Evolutionary conservation across 2,797 vertebrate genomes (phyloP), one percentile per base, ranked within the genome.

Genomic region (Parauchenoglanis ngamensis): DNA sequence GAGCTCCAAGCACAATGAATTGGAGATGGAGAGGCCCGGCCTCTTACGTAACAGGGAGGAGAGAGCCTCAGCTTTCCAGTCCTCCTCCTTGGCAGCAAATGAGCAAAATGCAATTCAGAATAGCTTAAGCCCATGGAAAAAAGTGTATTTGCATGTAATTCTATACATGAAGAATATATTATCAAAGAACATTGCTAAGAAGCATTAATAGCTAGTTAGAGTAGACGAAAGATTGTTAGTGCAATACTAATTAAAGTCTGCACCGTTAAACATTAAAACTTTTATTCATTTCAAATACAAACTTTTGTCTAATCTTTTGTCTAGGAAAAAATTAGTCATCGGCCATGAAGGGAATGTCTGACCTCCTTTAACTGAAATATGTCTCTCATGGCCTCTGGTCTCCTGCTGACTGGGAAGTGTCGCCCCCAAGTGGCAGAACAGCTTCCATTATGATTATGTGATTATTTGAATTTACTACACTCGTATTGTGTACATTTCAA

Each of bases 371-470:
- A 54, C 7, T 17, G 79, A 19, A 49, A 59, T 11, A 81, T 3
- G 17, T 31, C 59, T n/a, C 44, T 31, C 46, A 78, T 35, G n/a
- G 52, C 13, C 31, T 81, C 7, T 3, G n/a, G 40, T 65, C 59
- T 75, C 49, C 78, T 75, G 40, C 52, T 82, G 44, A 61, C 56
- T 87, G 72, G 61, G 25, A 86, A 81, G 65, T 93, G 92, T 91
- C 93, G 91, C 93, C 94, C 73, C 85, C 92, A 52, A 25, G 93
- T 89, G 95, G 87, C 1, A n/a, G 78, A 86, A 10, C 35, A 4
- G 3, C 31, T 7, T 12, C 35, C 10, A 85, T 49, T 68, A 77
- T 17, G 15, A 65, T 63, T 40, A 10, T 28, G 59, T 65, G 23
- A 67, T 12, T 28, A 67, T 82, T 67, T 31, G 17, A 83, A 67